Evolutionary conservation across 2,797 vertebrate species (phyloP), one percentile per base, ranked within the genome.

Genomic region (Lutjanus campechanus): DNA sequence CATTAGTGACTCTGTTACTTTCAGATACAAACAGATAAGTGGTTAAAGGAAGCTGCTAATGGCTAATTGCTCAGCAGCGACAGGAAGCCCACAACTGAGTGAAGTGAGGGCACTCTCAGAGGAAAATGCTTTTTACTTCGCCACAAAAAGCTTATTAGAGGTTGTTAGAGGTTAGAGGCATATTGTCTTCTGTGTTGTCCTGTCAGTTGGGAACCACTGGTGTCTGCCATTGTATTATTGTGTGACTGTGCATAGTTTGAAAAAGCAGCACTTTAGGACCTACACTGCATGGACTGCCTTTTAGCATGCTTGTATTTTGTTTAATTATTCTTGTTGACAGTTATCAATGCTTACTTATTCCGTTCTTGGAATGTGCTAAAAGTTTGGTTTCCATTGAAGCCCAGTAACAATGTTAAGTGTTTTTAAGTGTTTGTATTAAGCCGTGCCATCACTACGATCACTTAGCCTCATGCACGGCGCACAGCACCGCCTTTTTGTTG

Each of bases 51-150:
- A 67, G 58, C 22, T 61, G 65, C 79, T 87, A 88, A 90, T 88
- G 69, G 73, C 85, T 92, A 86, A 90, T 89, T 82, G 86, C 58
- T 76, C 58, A 7, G 73, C 61, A 54, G 55, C 54, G 84, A 79
- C 78, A 85, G 90, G 82, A 91, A 92, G 73, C 51, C 71, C 65
- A 82, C 62, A 79, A 62, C 22, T 86, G 63, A 65, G 16, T 60
- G 44, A 58, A 70, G 70, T 73, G 53, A 61, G 71, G 40, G 53
- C 68, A 56, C 79, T 81, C 66, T 68, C 59, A 77, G 74, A 77
- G 11, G n/a, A 83, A 19, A 77, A 61, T 55, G 81, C 56, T 73
- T 72, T 83, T 76, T 70, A 63, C 76, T 29, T 69, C 17, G 66
- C 86, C 53, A 67, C 84, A 84, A 72, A 80, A 78, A 85, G 79